A percentile compares a stretch with the other conserved stretches of the same genome.
These are phyloP conservation scores for Cygnus atratus DNA, from an alignment of 2,113 vertebrate genomes.

Conservation along the genomic window DNA sequence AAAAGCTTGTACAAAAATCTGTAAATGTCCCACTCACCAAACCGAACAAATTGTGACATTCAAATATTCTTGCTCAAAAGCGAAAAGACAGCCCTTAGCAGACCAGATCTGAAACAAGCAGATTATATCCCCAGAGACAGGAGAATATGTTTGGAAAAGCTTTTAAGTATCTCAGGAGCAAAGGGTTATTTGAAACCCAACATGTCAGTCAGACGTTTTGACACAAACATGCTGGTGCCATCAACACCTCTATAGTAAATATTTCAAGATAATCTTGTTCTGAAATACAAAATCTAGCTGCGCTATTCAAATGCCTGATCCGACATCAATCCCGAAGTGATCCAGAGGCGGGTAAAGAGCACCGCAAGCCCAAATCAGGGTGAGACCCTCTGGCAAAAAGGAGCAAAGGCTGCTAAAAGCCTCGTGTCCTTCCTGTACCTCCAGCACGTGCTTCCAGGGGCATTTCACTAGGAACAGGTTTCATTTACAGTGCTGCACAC, in stretches of 20 bases:
- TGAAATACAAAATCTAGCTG: background rate
- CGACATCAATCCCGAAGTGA: background rate
- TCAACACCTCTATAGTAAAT: background rate
- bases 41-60: background rate
- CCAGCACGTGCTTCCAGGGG: slow-evolving; percentile 3
- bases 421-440: background rate
- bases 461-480: background rate
- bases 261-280: background rate
- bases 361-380: background rate
- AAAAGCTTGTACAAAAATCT: background rate
- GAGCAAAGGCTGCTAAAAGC: background rate
- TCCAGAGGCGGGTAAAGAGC: background rate
- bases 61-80: background rate
- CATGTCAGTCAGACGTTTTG: background rate
- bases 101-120: slow-evolving; percentile 8
- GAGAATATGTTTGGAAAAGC: background rate
- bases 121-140: background rate
- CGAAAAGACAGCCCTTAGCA: background rate
- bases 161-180: slow-evolving; percentile 6
- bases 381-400: slow-evolving; percentile 1
- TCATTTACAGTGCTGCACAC: background rate
- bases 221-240: background rate
- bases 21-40: background rate
- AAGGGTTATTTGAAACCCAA: slow-evolving; percentile 5
- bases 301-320: background rate